Evolutionary conservation across 2,797 vertebrate genomes (phyloP).

Genomic region (Coluber constrictor): DNA sequence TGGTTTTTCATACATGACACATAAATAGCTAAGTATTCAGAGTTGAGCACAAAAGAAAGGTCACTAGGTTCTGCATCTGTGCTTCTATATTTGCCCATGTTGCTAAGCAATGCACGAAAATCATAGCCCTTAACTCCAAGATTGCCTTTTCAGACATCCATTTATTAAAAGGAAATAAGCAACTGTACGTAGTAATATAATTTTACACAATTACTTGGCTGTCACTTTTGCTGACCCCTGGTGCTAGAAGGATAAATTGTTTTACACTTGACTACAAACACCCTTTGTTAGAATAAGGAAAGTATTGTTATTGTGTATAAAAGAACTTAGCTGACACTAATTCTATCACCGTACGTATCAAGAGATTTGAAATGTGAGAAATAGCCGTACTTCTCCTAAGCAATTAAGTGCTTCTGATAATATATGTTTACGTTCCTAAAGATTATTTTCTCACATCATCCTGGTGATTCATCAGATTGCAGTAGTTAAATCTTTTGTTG

Average conservation of each 20-base stretch:
- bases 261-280: constrained; percentile 29
- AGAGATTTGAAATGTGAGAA: neutral
- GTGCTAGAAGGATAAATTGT: constrained; percentile 30
- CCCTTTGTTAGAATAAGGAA: neutral
- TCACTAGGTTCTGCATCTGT: constrained; percentile 68
- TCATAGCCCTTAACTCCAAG: constrained; percentile 52
- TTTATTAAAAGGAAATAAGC: constrained; percentile 63
- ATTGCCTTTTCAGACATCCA: constrained; percentile 60
- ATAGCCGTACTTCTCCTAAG: neutral
- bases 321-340: neutral
- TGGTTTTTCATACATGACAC: constrained; percentile 37
- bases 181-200: constrained; percentile 32
- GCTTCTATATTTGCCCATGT: constrained; percentile 70
- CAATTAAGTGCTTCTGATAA: neutral
- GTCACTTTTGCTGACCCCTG: constrained; percentile 31
- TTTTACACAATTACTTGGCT: constrained; percentile 34
- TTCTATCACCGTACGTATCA: neutral
- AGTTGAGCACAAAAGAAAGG: constrained; percentile 57
- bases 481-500: neutral
- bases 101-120: constrained; percentile 71
- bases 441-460: neutral
- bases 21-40: constrained; percentile 50
- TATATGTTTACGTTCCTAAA: rapidly evolving
- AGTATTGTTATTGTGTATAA: constrained; percentile 4
- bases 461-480: neutral